Evolutionary conservation across 2,113 vertebrate genomes (phyloP), one percentile per base, ranked within the genome.

Genomic region (Gasterosteus aculeatus): DNA sequence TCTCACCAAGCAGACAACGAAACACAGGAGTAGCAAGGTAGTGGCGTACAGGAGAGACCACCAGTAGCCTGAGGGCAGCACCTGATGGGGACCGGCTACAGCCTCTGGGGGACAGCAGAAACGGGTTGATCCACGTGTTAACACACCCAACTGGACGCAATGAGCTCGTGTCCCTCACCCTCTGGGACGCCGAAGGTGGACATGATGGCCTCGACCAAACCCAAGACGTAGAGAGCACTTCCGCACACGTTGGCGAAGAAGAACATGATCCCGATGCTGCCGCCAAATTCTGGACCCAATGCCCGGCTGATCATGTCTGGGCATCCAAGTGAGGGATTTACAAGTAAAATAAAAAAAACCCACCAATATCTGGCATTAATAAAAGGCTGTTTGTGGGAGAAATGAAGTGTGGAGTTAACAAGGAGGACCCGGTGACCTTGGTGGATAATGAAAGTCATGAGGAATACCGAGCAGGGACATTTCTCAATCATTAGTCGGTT

Each of bases 291-390:
- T 0, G 96, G 95, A 39, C 96, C 96, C 70, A 97, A 77, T 2
- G 96, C 96, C 71, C 96, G 93, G 80, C 96, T 97, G 88, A 97
- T 97, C 96, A 97, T 97, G 81, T 96, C 96, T 97, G 83, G 42
- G 35, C 11, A 62, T 60, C 16, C 16, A 41, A 54, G 44, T 61
- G n/a, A 88, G 63, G 65, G 0, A 0, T 44, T 87, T 92, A 15
- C 22, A 51, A 11, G 2, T 39, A 75, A 75, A 69, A 26, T 26
- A 26, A 26, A 39, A 0, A 53, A 29, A 1, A 12, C 10, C 7
- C 16, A 49, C 9, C 16, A 5, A 26, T 57, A 29, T 47, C 1
- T 42, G 6, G 33, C 2, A 10, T 51, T 44, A 29, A 31, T 42
- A 22, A 75, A 41, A 53, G 10, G 56, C 2, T 0, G 41, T 19